Percentiles rank a stretch among this genome's conserved stretches.
Evolutionary conservation across 2,113 vertebrate genomes (phyloP).

Genomic region (Choloepus hoffmanni): DNA sequence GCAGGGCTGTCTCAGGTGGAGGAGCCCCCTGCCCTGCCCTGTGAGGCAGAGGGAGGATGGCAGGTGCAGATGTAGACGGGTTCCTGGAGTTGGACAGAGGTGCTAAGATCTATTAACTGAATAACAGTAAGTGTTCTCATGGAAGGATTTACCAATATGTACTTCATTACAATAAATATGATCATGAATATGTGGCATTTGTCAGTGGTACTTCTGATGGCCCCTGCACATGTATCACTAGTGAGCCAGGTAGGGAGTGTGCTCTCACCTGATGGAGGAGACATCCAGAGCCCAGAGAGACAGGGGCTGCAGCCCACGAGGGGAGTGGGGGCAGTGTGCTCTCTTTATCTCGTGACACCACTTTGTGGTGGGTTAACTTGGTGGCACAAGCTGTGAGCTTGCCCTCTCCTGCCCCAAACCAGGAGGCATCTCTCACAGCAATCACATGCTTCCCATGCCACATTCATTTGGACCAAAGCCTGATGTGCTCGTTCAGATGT

Average conservation of each 20-base stretch:
- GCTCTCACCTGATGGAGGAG: background rate
- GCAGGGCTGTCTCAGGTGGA: background rate
- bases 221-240: fast-evolving
- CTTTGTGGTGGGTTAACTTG: background rate
- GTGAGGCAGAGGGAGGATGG: fast-evolving
- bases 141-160: background rate
- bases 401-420: background rate
- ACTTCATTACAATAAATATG: background rate
- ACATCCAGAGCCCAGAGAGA: background rate
- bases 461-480: background rate
- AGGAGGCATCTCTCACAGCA: background rate
- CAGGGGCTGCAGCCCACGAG: background rate
- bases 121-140: background rate
- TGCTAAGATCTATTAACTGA: background rate
- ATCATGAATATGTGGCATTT: fast-evolving
- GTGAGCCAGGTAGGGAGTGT: fast-evolving
- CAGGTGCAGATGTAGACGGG: background rate
- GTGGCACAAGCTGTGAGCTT: background rate
- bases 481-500: no score
- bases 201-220: background rate
- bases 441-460: fast-evolving
- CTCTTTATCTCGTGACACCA: background rate
- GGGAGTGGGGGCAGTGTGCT: background rate
- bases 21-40: background rate
- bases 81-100: background rate